Percentiles rank a stretch among this genome's conserved stretches.
phyloP scores from a whole-genome alignment of 2,888 invertebrate genomes.

The Corythucha ciliata region DNA sequence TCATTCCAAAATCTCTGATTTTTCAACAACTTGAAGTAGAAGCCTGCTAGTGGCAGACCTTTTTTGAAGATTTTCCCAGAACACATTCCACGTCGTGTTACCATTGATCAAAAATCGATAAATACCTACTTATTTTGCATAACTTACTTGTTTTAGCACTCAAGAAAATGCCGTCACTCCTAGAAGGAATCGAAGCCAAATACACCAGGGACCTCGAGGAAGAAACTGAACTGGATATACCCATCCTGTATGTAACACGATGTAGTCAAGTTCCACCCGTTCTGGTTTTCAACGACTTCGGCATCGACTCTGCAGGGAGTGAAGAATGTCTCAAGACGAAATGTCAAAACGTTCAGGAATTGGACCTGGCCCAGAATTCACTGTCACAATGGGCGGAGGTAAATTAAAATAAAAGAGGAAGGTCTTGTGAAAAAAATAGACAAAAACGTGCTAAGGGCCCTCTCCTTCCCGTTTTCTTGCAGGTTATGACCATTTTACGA shows the following conservation, averaged over 20 bases:
- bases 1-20: too few species aligned
- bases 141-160: slow-evolving; percentile 29
- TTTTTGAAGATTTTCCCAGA: too few species aligned
- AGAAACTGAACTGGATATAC: slow-evolving; percentile 44
- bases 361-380: slow-evolving; percentile 89
- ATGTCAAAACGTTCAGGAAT: slow-evolving; percentile 82
- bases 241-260: slow-evolving; percentile 78
- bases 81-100: too few species aligned
- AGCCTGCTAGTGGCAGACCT: too few species aligned
- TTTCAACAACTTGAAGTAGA: too few species aligned
- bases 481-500: slow-evolving; percentile 77
- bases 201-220: slow-evolving; percentile 56
- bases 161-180: slow-evolving; percentile 68
- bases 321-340: slow-evolving; percentile 67
- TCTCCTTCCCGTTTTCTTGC: slow-evolving; percentile 35
- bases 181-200: slow-evolving; percentile 82
- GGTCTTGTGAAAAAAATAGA: neutral
- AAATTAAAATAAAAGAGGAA: slow-evolving; percentile 34
- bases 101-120: too few species aligned
- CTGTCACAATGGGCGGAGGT: slow-evolving; percentile 83
- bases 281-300: slow-evolving; percentile 81
- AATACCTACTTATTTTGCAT: too few species aligned
- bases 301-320: slow-evolving; percentile 81
- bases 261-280: slow-evolving; percentile 59
- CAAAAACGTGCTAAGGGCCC: neutral